Evolutionary conservation across 2,113 vertebrate genomes (phyloP).

Genomic region (Pipra filicauda): DNA sequence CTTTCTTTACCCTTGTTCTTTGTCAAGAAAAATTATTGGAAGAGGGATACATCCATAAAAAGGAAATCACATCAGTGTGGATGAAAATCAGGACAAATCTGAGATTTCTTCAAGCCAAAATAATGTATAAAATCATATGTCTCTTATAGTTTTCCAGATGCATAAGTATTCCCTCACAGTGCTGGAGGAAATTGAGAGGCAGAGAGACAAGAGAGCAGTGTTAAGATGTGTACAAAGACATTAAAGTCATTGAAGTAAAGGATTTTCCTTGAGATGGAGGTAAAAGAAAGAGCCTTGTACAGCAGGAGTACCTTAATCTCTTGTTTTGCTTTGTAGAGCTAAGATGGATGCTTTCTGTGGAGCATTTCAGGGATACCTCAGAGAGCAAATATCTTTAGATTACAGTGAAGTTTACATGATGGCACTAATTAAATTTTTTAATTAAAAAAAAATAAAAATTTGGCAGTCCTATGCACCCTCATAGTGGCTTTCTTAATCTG

Average conservation of each 20-base stretch:
- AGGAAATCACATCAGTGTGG: background rate
- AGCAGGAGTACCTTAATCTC: background rate
- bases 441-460: background rate
- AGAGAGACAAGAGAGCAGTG: background rate
- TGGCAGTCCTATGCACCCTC: background rate
- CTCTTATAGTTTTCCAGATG: background rate
- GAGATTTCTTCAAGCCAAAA: background rate
- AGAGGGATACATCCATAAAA: background rate
- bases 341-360: background rate
- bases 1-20: background rate
- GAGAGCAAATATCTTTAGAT: background rate
- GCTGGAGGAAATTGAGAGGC: background rate
- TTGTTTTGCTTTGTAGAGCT: background rate
- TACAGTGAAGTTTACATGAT: background rate
- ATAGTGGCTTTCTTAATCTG: background rate
- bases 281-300: background rate
- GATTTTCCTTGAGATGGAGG: background rate
- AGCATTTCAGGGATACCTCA: background rate
- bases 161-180: background rate
- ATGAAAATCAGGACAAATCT: background rate
- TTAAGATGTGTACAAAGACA: background rate
- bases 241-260: background rate
- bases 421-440: background rate
- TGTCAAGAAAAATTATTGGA: background rate
- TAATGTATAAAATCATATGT: background rate